phyloP scores from a whole-genome alignment of 2,888 invertebrate species.

The Mamestra brassicae region DNA sequence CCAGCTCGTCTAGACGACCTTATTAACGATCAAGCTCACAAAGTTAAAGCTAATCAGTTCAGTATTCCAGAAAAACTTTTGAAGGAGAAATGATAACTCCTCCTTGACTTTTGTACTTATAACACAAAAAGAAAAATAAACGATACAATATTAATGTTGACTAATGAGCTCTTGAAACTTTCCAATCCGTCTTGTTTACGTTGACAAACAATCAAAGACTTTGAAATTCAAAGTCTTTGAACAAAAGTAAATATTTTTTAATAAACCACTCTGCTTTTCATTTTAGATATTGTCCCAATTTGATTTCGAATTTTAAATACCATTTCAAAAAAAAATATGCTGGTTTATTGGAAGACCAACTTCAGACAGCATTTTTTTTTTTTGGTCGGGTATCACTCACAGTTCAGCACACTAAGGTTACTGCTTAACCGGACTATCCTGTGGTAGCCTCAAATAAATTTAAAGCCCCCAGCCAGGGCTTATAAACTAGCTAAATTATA shows the following conservation, averaged over 20 bases:
- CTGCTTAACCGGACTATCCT: no score
- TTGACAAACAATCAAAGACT: slow-evolving; percentile 59
- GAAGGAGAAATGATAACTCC: slow-evolving; percentile 1
- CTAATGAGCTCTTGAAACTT: slow-evolving; percentile 56
- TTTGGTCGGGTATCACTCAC: no score
- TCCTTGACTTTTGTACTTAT: slow-evolving; percentile 8
- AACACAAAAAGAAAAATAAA: slow-evolving; percentile 40
- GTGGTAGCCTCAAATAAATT: no score
- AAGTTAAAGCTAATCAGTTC: not conserved
- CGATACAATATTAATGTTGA: slow-evolving; percentile 45
- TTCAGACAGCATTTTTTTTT: no score
- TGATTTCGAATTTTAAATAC: slow-evolving; percentile 37
- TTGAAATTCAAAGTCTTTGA: slow-evolving; percentile 45
- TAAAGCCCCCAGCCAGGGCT: no score
- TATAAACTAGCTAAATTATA: no score
- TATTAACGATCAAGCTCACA: not conserved
- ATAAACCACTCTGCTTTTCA: slow-evolving; percentile 46
- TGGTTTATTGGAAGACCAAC: no score
- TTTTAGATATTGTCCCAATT: slow-evolving; percentile 19
- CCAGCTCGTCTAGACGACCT: not conserved
- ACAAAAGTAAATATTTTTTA: slow-evolving; percentile 48
- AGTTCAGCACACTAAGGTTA: no score
- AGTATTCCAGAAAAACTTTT: slow-evolving; percentile 2
- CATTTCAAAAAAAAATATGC: not conserved
- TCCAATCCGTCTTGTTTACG: slow-evolving; percentile 50